phyloP scores from a whole-genome alignment of 2,888 invertebrate species.

The Unio pictorum region DNA sequence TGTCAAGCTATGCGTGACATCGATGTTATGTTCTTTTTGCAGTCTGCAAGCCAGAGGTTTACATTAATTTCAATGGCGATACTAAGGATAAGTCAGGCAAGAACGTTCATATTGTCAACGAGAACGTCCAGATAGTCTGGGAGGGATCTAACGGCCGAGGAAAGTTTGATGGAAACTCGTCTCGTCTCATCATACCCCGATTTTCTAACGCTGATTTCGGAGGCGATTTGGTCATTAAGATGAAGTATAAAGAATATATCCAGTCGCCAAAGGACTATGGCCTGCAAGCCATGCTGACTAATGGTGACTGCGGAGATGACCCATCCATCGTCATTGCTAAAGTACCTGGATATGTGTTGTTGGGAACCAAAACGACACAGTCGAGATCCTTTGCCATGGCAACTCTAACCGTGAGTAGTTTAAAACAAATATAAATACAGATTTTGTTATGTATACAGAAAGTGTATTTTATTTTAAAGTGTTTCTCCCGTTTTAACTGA shows the following conservation, averaged over 20 bases:
- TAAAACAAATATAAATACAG: too few species aligned
- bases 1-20: too few species aligned
- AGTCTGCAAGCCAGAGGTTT: constrained; percentile 48
- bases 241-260: constrained; percentile 41
- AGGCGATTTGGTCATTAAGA: constrained; percentile 47
- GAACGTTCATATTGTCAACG: constrained; percentile 29
- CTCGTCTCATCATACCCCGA: constrained; percentile 48
- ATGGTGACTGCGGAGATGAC: constrained; percentile 57
- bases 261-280: constrained; percentile 4
- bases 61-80: constrained; percentile 40
- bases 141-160: constrained; percentile 29
- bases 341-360: constrained; percentile 32
- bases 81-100: constrained; percentile 40
- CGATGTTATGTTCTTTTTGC: constrained; percentile 2
- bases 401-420: constrained; percentile 4
- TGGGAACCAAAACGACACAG: constrained; percentile 36
- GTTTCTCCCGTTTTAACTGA: too few species aligned
- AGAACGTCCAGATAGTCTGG: constrained; percentile 41
- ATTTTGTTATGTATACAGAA: too few species aligned
- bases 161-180: constrained; percentile 49
- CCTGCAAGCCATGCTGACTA: constrained; percentile 51
- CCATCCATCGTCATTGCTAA: constrained; percentile 53
- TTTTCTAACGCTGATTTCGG: constrained; percentile 52
- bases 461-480: too few species aligned
- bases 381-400: constrained; percentile 23